Evolutionary conservation across 2,113 vertebrate species (phyloP), one percentile per base, ranked within the genome.

Genomic region (Macquaria australasica): DNA sequence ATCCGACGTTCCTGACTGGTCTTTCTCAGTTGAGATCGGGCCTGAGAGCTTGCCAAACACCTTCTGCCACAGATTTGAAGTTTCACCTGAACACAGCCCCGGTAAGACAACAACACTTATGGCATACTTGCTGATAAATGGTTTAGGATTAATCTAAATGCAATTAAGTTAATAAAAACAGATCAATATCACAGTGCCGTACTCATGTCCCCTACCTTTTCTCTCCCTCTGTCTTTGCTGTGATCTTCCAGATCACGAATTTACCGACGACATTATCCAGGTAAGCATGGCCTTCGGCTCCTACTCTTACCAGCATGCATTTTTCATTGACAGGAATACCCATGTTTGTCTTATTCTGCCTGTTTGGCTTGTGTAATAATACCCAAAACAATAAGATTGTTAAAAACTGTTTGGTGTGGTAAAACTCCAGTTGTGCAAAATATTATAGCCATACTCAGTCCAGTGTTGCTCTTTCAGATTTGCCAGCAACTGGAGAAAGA

Each of bases 301-400:
- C 12, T 81, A 9, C 8, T 63, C 8, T 71, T 5, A 43, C 11
- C 4, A 72, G 74, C 81, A 87, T 87, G 89, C 82, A 69, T 51
- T 77, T 90, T 92, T 94, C 94, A 94, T 94, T 94, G 89, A 67
- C 91, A 92, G 91, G 90, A 95, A 91, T 83, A 89, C 93, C 94
- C 88, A 67, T 86, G 82, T 77, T 84, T 81, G 86, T 89, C 86
- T 84, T 78, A 78, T 21, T 82, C 62, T 88, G 84, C 87, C 77
- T 66, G 21, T 71, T 82, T 87, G 77, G 73, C n/a, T 34, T 77
- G 12, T 84, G 16, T 28, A 67, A 25, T 55, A 60, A 50, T 51
- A 67, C 12, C 31, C 50, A 71, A 77, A 71, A 83, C 11, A 53
- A 25, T 41, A 55, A 39, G 11, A 73, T 53, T 69, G 4, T 28